Percentiles rank a stretch among this genome's conserved stretches.
These are phyloP conservation scores for Pterostichus madidus DNA, from an alignment of 2,888 invertebrate species.

Conservation along the genomic window DNA sequence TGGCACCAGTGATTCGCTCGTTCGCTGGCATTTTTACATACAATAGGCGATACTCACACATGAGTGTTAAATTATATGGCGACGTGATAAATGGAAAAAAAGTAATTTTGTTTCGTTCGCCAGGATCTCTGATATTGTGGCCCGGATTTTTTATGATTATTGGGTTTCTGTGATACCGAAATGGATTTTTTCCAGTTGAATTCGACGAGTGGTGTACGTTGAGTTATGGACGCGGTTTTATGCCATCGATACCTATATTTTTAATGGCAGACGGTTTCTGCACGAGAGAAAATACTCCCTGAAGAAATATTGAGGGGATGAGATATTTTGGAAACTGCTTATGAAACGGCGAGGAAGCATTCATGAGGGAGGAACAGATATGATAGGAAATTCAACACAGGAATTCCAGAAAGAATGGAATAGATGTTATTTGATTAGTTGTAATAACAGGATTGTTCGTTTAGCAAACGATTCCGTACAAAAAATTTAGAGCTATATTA, in stretches of 20 bases:
- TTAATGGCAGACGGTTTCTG: constrained; percentile 54
- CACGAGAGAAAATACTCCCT: constrained; percentile 29
- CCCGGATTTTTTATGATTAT: constrained; percentile 65
- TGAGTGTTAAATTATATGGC: constrained; percentile 64
- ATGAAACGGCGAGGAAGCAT: not conserved
- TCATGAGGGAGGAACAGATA: constrained; percentile 27
- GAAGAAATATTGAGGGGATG: constrained; percentile 40
- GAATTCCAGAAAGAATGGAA: not conserved
- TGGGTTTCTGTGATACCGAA: constrained; percentile 63
- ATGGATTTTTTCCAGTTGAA: constrained; percentile 65
- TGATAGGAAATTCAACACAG: not conserved
- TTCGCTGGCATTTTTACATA: constrained; percentile 9
- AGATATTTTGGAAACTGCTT: constrained; percentile 32
- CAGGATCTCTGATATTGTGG: constrained; percentile 64
- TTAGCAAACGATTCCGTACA: too few relatives aligned
- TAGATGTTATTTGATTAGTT: too few relatives aligned
- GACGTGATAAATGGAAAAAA: constrained; percentile 67
- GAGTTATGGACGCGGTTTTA: constrained; percentile 64
- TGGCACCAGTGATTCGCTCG: constrained; percentile 9
- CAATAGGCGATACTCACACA: constrained; percentile 34
- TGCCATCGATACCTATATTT: constrained; percentile 62
- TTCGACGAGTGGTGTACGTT: constrained; percentile 47
- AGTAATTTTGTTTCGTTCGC: constrained; percentile 66
- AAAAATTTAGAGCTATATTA: too few relatives aligned
- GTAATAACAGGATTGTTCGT: too few relatives aligned